Evolutionary conservation across 2,797 vertebrate genomes (phyloP), one percentile per base, ranked within the genome.

Genomic region (Aulostomus chinensis): DNA sequence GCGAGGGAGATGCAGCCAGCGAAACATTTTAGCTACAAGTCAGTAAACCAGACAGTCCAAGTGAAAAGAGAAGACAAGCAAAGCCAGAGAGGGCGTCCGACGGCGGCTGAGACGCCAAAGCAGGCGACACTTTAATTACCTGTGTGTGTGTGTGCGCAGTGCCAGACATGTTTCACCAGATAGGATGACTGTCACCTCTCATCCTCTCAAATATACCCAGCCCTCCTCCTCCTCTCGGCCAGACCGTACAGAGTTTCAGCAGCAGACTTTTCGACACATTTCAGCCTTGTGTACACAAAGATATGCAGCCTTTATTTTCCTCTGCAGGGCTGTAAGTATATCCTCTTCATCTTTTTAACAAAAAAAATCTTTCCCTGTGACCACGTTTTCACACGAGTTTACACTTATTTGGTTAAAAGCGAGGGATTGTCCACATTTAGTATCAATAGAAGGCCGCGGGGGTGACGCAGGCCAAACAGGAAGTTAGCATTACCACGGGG

Each of bases 71-170:
- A 39, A 64, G 51, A 60, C 34, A 38, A 42, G 37, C 21, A 43
- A 43, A 61, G 37, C 35, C 28, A 28, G 17, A 56, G 58, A 46
- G 11, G 45, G 42, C 36, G 59, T 75, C 49, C 42, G 4, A 43
- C 37, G 59, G 74, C 13, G 72, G 42, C 61, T 53, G 56, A 83
- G 85, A 69, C 34, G 32, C 47, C 59, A n/a, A n/a, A 81, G 85
- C 79, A 85, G 68, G 73, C 66, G 80, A 83, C 66, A 76, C 73
- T 76, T 76, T 73, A 83, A 82, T 80, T 75, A 77, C 60, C 65
- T 9, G 9, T 40, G 38, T 36, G 47, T 71, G 58, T 57, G 38
- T 39, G 54, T 41, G 36, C 32, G 41, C 45, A 49, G 51, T 28
- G 50, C 53, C 42, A 56, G 66, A 84, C 81, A 60, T 41, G 78